Percentiles rank a stretch among this genome's conserved stretches.
Conservation (phyloP, 2,113 vertebrate genomes). For the Grantiella picta region DNA sequence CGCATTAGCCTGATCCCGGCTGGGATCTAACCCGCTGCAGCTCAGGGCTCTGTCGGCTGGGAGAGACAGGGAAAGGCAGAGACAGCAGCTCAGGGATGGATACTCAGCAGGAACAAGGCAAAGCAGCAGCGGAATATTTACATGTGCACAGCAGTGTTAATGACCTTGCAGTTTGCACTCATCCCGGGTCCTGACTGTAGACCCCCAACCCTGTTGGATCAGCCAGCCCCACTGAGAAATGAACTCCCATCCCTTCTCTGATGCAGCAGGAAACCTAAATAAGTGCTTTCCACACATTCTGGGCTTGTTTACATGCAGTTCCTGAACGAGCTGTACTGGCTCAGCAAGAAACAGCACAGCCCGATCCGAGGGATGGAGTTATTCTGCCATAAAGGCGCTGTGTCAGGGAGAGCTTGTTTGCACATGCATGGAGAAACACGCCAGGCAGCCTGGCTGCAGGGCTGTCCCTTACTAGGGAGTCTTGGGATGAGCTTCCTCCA, state of each 20-base stretch:
- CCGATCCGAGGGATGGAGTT: neutral
- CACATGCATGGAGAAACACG: neutral
- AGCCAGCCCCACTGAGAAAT: neutral
- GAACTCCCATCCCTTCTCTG: neutral
- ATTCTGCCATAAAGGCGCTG: neutral
- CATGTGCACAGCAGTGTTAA: neutral
- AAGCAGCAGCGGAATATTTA: neutral
- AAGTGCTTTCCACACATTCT: constrained; percentile 11
- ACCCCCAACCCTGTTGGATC: neutral
- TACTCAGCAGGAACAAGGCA: neutral
- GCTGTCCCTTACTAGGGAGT: neutral
- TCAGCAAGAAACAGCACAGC: constrained; percentile 8
- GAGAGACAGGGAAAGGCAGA: neutral
- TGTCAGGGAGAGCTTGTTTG: neutral
- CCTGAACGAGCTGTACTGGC: neutral
- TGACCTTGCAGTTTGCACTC: neutral
- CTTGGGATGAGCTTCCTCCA: neutral
- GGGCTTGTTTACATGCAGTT: neutral
- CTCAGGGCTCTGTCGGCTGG: neutral
- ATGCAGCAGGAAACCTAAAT: neutral
- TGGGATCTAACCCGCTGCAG: neutral
- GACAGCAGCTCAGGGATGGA: neutral
- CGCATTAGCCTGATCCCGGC: neutral
- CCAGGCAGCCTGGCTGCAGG: neutral
- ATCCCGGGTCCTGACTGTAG: neutral